Evolutionary conservation across 2,113 vertebrate species (phyloP).

Genomic region (Syrrhaptes paradoxus): DNA sequence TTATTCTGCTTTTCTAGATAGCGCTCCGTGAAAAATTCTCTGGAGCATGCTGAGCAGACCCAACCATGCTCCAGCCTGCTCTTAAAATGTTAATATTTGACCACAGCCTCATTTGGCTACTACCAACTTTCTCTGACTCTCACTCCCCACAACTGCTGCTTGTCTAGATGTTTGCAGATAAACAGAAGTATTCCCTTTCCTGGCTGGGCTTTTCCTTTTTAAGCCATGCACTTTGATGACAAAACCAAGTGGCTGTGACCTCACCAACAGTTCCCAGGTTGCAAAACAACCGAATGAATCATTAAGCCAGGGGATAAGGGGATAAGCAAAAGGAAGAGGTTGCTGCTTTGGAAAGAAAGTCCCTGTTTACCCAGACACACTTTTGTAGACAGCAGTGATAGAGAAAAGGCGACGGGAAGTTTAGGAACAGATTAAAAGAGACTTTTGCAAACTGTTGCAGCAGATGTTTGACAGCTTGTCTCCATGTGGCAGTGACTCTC

Average conservation of each 20-base stretch:
- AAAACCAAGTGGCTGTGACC: neutral
- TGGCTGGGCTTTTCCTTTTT: neutral
- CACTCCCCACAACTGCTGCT: neutral
- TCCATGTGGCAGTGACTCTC: neutral
- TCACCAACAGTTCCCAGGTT: neutral
- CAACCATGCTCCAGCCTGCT: rapidly evolving
- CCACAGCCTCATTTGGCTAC: neutral
- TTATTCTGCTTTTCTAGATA: neutral
- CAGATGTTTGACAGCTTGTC: neutral
- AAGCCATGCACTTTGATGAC: neutral
- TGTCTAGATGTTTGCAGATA: neutral
- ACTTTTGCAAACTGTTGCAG: neutral
- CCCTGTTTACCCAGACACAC: neutral
- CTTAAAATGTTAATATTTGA: neutral
- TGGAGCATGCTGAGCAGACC: neutral
- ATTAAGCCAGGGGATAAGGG: neutral
- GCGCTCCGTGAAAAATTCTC: neutral
- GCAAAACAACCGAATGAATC: neutral
- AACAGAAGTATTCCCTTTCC: neutral
- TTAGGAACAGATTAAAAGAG: neutral
- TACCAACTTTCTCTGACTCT: neutral
- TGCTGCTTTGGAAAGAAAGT: neutral
- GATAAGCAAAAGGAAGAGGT: neutral
- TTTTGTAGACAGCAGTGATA: neutral
- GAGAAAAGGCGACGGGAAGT: neutral